Base-by-base conservation (phyloP, 2,888 invertebrate genomes). In the Dynastes tityus region DNA sequence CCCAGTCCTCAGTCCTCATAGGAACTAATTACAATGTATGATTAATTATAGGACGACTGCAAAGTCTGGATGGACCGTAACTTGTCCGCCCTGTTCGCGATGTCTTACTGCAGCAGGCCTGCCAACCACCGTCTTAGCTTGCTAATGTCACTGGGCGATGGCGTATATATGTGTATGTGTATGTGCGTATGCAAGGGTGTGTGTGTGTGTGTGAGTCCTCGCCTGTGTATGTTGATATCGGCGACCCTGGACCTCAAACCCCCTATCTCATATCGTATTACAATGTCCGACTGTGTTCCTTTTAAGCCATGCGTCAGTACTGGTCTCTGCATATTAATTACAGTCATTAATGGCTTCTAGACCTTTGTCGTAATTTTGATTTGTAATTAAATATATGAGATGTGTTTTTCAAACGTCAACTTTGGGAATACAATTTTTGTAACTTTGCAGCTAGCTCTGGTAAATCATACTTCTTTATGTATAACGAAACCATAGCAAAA, bases 1-100 rank as follows among this genome's bases (percentile, higher is more conserved):
- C 55, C 79, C 79, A 78, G 71, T 76, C 80, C 55, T 79, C 79
- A 78, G 71, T 76, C 81, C 81, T 80, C 81, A 81, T 81, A 87
- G 88, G 87, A 87, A 88, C 88, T 89, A 88, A 89, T 89, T 89
- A 88, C 89, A 88, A 89, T 88, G 88, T 89, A 89, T 89, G 89
- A 89, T 89, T 89, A 89, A 89, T 89, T 89, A 88, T 89, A 87
- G 85, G 87, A 82, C 84, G 86, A 86, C 86, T 87, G 87, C 87
- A 87, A 85, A 87, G 86, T 85, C 83, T 84, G 85, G 85, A 83
- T 86, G 86, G 86, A 84, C 86, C 84, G 84, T 86, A 85, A 85
- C 85, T 85, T 84, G 85, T 86, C 86, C 85, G 85, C 85, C 84
- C 83, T 74, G 84, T 84, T 83, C 85, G 83, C 86, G 87, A 87